Base-by-base conservation (phyloP, 2,888 invertebrate species). In the Ecliptopera silaceata region DNA sequence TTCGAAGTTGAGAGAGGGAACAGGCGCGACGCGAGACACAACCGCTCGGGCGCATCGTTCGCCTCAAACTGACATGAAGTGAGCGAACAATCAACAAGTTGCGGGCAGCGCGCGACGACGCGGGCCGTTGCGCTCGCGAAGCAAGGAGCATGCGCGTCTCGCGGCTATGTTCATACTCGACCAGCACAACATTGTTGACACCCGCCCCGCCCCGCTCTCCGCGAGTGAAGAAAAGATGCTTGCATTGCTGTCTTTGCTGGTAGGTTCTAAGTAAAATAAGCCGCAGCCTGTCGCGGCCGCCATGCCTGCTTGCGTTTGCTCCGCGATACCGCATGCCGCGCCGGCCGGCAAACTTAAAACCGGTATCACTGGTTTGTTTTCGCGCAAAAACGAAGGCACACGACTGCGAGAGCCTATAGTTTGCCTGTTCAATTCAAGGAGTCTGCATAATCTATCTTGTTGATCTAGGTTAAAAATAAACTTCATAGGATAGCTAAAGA, bases 71-170 rank as follows among this genome's bases (percentile, higher is more conserved):
- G 79, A 65, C 75, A 71, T 87, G 90, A 89, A 90, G 89, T 88
- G 85, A 86, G 88, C 75, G 86, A 86, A 85, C 84, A 86, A 85
- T 89, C 90, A 89, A 91, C 89, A 89, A 89, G 89, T 89, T 84
- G 88, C 82, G 83, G 75, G 76, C 17, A 74, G 79, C 74, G 77
- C 75, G 82, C 79, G 77, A 79, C 74, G 82, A 79, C 74, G 82
- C 79, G 78, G 80, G 79, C 84, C 82, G 80, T 80, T 80, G 79
- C 70, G 70, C 69, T 72, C 72, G 34, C 45, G 70, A 87, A 84
- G 87, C 34, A 34, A 34, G 12, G 34, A 12, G 34, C 88, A 89
- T 88, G 90, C 87, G 89, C 86, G 69, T 75, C 75, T 72, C 70
- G 86, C 69, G 60, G 71, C 88, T 88, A 86, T 74, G 51, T 90